A percentile compares a stretch with the other conserved stretches of the same genome.
phyloP scores from a whole-genome alignment of 30 jellyfish, hydroid and myxozoan species.

The Calvadosia cruxmelitensis region DNA sequence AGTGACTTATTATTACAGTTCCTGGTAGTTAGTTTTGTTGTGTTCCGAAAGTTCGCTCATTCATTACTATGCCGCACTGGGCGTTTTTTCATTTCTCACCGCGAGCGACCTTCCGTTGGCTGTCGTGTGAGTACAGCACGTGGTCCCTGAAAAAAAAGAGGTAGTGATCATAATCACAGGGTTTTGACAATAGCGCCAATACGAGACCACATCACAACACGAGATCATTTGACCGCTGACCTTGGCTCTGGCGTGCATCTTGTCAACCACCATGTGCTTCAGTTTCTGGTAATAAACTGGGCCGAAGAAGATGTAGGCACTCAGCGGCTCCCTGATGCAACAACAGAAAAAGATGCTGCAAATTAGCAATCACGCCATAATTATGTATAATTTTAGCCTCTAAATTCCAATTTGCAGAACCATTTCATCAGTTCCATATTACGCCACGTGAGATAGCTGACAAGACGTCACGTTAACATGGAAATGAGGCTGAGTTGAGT shows the following conservation, averaged over 20 bases:
- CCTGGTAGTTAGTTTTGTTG: too few relatives aligned
- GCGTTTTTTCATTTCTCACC: too few relatives aligned
- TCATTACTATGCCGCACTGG: too few relatives aligned
- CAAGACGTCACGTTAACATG: too few relatives aligned
- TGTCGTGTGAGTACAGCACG: conserved; percentile 96
- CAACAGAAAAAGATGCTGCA: too few relatives aligned
- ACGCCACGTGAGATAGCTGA: too few relatives aligned
- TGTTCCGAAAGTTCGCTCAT: too few relatives aligned
- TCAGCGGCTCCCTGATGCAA: conserved; percentile 80
- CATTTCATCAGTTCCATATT: background rate
- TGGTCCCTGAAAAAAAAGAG: conserved; percentile 62
- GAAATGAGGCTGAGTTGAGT: too few relatives aligned
- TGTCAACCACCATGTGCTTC: conserved; percentile 97
- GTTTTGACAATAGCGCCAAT: background rate
- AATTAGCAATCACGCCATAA: too few relatives aligned
- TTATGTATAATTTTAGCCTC: too few relatives aligned
- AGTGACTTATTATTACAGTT: too few relatives aligned
- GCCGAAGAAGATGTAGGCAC: conserved; percentile 94
- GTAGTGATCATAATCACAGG: background rate
- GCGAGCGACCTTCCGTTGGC: conserved; percentile 99
- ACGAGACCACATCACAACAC: background rate
- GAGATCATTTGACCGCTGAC: conserved; percentile 10
- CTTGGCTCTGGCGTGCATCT: conserved; percentile 99
- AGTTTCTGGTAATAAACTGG: conserved; percentile 96
- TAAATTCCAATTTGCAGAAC: too few relatives aligned